Conservation (phyloP, 2,113 vertebrate species). For the Catagonus wagneri region DNA sequence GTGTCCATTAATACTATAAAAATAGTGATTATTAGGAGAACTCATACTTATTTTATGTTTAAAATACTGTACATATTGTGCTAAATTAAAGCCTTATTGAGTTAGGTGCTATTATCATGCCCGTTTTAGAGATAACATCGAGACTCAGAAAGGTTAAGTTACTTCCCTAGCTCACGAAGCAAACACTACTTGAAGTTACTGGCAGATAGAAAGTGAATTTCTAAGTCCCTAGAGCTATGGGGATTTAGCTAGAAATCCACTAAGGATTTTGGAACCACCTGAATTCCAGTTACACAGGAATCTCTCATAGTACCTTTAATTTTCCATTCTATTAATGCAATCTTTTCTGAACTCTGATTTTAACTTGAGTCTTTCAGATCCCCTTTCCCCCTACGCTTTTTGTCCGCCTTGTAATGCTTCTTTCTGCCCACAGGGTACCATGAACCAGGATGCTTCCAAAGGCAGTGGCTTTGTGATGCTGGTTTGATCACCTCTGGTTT, state of each 20-base stretch:
- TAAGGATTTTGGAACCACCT: neutral
- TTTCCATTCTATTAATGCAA: neutral
- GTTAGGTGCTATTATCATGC: neutral
- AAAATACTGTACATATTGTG: neutral
- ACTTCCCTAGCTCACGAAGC: neutral
- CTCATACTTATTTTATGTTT: neutral
- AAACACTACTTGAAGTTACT: neutral
- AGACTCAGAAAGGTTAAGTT: neutral
- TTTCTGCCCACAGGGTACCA: neutral
- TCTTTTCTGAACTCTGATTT: neutral
- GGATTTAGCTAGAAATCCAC: neutral
- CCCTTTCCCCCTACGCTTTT: accelerated
- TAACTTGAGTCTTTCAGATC: neutral
- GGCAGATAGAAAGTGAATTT: neutral
- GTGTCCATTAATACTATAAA: neutral
- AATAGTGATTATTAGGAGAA: neutral
- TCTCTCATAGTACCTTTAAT: neutral
- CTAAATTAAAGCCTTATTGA: neutral
- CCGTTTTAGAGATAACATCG: neutral
- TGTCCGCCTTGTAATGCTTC: too few species aligned
- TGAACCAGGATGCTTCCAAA: neutral
- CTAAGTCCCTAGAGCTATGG: neutral
- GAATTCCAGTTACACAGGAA: neutral
- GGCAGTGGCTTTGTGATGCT: too few species aligned
- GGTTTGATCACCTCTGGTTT: neutral